phyloP scores from a whole-genome alignment of 2,888 invertebrate species.

The Branchinecta sandiegonensis region DNA sequence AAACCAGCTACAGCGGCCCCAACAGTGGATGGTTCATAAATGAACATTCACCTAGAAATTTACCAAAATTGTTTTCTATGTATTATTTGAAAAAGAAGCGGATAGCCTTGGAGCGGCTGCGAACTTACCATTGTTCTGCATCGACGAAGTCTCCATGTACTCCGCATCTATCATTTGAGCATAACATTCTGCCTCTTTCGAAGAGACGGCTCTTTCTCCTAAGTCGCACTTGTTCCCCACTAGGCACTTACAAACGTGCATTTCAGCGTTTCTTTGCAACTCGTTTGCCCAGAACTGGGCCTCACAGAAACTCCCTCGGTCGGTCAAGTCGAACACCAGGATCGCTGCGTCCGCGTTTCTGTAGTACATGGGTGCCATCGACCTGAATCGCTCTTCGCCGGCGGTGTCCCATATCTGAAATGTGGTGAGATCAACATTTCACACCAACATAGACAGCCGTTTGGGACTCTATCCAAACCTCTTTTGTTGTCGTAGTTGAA shows the following conservation, averaged over 20 bases:
- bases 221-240: conserved; percentile 78
- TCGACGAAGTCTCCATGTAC: conserved; percentile 71
- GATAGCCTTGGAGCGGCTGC: background rate
- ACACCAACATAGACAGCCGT: too few species aligned
- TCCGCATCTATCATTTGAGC: conserved; percentile 64
- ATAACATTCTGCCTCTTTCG: conserved; percentile 56
- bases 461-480: too few species aligned
- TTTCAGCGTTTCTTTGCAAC: conserved; percentile 53
- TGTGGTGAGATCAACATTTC: too few species aligned
- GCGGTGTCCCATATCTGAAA: conserved; percentile 74
- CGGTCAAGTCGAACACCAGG: conserved; percentile 70
- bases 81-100: background rate
- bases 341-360: conserved; percentile 78
- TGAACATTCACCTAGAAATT: background rate
- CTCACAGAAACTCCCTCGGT: conserved; percentile 53
- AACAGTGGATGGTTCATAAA: too few species aligned
- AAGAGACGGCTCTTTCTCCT: conserved; percentile 43
- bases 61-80: conserved; percentile 5
- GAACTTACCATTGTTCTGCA: conserved; percentile 48
- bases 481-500: too few species aligned
- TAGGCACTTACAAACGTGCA: conserved; percentile 58
- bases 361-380: conserved; percentile 92
- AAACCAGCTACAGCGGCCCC: too few species aligned
- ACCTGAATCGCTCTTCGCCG: conserved; percentile 69
- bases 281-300: conserved; percentile 67